Evolutionary conservation across 2,113 vertebrate genomes (phyloP).

Genomic region (Daubentonia madagascariensis): DNA sequence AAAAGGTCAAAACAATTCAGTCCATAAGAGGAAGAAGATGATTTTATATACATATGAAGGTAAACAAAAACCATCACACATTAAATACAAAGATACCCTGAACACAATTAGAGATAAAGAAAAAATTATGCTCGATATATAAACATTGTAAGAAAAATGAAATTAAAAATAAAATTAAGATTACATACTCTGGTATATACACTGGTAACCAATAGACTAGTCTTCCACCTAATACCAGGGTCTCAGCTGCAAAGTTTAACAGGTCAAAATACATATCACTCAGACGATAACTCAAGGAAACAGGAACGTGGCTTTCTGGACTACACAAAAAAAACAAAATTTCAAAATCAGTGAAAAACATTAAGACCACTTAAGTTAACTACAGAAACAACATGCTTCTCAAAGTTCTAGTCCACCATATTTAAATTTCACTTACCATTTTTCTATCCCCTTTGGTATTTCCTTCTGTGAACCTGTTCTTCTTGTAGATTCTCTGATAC

Average conservation of each 20-base stretch:
- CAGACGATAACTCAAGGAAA: slow-evolving; percentile 94
- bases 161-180: slow-evolving; percentile 39
- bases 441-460: slow-evolving; percentile 85
- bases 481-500: slow-evolving; percentile 96
- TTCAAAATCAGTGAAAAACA: slow-evolving; percentile 38
- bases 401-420: background rate
- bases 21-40: background rate
- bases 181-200: slow-evolving; percentile 95
- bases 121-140: background rate
- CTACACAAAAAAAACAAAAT: slow-evolving; percentile 77
- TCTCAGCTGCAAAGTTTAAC: slow-evolving; percentile 93
- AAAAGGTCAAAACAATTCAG: background rate
- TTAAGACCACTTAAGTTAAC: background rate
- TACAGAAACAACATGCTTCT: background rate
- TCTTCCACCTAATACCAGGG: slow-evolving; percentile 92
- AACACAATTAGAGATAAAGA: background rate
- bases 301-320: slow-evolving; percentile 91
- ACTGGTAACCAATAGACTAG: slow-evolving; percentile 97
- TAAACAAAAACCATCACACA: slow-evolving; percentile 19
- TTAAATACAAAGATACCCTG: slow-evolving; percentile 12
- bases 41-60: background rate
- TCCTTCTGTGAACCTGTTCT: slow-evolving; percentile 94
- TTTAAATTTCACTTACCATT: slow-evolving; percentile 84
- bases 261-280: slow-evolving; percentile 98
- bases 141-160: slow-evolving; percentile 42